phyloP scores from a whole-genome alignment of 2,113 vertebrate genomes.

The Heterotis niloticus region DNA sequence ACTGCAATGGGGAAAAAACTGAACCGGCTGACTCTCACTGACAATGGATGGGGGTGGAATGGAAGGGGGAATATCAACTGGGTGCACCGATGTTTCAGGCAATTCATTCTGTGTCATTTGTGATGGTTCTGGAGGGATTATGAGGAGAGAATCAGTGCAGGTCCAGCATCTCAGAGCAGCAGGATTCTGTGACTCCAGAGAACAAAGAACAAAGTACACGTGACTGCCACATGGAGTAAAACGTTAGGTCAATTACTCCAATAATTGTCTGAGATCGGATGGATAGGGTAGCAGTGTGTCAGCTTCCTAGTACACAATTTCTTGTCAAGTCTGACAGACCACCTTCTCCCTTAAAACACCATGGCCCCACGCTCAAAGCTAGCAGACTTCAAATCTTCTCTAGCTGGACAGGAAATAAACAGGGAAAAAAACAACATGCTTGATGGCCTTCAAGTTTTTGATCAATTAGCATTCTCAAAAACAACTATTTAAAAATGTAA shows the following conservation, averaged over 20 bases:
- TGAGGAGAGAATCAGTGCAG: background rate
- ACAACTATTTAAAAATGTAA: background rate
- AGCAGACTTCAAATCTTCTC: background rate
- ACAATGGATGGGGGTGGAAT: no score
- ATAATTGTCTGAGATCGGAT: background rate
- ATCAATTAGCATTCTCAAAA: background rate
- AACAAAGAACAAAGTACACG: no score
- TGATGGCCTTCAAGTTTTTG: no score
- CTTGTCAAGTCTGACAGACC: background rate
- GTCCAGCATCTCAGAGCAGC: background rate
- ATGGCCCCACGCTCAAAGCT: background rate
- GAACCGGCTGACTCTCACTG: no score
- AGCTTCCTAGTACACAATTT: background rate
- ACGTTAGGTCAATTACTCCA: background rate
- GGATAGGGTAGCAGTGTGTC: background rate
- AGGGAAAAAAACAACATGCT: constrained; percentile 2
- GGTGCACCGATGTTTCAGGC: no score
- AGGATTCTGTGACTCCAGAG: background rate
- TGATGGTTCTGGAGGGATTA: no score
- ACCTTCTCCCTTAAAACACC: background rate
- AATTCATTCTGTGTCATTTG: no score
- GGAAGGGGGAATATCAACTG: no score
- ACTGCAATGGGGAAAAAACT: background rate
- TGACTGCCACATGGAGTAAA: background rate
- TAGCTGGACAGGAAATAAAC: background rate